Conservation (phyloP, 2,888 invertebrate genomes). For the Cantharis flavilabris region DNA sequence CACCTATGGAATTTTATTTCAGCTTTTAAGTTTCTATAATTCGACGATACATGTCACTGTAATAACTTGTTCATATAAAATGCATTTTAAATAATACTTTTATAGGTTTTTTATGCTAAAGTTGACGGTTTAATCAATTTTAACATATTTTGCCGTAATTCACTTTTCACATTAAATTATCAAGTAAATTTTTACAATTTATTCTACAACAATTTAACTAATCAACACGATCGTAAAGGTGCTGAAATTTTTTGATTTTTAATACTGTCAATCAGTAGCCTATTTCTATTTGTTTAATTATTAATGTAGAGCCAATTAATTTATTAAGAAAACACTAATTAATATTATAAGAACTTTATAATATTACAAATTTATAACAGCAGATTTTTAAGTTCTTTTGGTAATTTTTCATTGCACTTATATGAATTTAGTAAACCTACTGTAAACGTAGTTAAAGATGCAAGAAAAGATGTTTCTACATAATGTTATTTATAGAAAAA, state of each 20-base stretch:
- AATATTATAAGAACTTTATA: background rate
- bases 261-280: background rate
- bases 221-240: background rate
- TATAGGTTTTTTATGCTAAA: constrained; percentile 10
- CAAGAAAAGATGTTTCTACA: background rate
- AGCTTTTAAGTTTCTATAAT: constrained; percentile 13
- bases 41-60: constrained; percentile 10
- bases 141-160: background rate
- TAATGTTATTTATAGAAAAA: background rate
- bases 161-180: background rate
- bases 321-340: background rate
- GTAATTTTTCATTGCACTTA: background rate
- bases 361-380: background rate
- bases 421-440: background rate
- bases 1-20: constrained; percentile 13
- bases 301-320: background rate
- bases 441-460: background rate
- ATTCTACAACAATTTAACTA: background rate
- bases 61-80: constrained; percentile 14
- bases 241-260: background rate
- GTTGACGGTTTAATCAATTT: constrained; percentile 13
- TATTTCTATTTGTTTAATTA: background rate
- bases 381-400: background rate
- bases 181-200: background rate
- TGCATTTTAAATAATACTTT: constrained; percentile 11